Evolutionary conservation across 2,888 invertebrate species (phyloP).

Genomic region (Alloplasta piceator): DNA sequence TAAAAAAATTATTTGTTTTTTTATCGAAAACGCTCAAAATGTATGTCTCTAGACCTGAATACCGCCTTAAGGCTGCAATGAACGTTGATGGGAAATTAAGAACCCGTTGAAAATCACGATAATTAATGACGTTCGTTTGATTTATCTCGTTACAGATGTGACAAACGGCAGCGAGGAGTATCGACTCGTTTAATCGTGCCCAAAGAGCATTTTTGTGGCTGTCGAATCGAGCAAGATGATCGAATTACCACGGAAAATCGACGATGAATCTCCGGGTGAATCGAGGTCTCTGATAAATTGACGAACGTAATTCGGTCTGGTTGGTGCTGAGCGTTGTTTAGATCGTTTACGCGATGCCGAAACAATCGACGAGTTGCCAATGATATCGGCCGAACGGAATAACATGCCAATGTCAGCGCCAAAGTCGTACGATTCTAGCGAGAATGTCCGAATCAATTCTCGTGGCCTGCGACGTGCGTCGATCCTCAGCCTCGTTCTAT

Average conservation of each 20-base stretch:
- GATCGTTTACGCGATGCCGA: constrained; percentile 77
- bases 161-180: background rate
- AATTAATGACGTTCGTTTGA: background rate
- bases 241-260: constrained; percentile 15
- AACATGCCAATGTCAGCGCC: constrained; percentile 78
- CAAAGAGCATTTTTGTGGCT: constrained; percentile 11
- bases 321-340: constrained; percentile 46
- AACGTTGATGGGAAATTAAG: background rate
- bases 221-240: constrained; percentile 39
- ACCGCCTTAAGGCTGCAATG: too few relatives aligned
- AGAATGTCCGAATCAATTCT: constrained; percentile 69
- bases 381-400: constrained; percentile 76
- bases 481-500: constrained; percentile 73
- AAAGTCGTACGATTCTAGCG: constrained; percentile 56
- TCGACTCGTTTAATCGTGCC: background rate
- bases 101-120: background rate
- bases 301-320: constrained; percentile 14
- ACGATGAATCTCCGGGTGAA: constrained; percentile 25
- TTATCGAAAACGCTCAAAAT: too few relatives aligned
- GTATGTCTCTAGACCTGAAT: too few relatives aligned
- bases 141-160: constrained; percentile 44
- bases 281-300: constrained; percentile 10
- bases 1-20: too few relatives aligned
- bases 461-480: constrained; percentile 75
- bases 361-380: constrained; percentile 75